These are phyloP conservation scores for Piaya cayana DNA, from an alignment of 2,113 vertebrate genomes.

Conservation along the genomic window DNA sequence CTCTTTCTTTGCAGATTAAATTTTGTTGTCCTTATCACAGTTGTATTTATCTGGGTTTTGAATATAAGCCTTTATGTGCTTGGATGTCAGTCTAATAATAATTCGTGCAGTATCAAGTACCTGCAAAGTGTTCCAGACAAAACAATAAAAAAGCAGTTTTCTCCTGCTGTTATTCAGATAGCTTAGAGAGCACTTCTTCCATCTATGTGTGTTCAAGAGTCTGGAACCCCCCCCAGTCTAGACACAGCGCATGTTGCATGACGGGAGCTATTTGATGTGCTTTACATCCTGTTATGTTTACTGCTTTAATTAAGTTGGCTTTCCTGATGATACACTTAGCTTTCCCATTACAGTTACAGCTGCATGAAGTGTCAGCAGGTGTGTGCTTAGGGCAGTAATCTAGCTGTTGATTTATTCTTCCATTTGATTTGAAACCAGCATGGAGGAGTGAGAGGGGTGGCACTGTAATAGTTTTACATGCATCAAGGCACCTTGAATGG, in stretches of 20 bases:
- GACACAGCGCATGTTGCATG: not conserved
- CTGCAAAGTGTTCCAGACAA: not conserved
- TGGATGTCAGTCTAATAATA: not conserved
- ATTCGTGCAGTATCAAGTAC: not conserved
- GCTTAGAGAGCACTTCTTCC: not conserved
- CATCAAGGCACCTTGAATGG: not conserved
- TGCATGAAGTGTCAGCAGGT: conserved; percentile 46
- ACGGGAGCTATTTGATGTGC: not conserved
- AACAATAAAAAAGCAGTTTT: not conserved
- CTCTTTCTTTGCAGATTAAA: not conserved
- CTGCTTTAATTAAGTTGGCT: conserved; percentile 48
- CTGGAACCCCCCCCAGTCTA: not conserved
- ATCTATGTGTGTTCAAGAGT: not conserved
- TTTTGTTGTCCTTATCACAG: not conserved
- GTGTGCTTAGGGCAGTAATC: not conserved
- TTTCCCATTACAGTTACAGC: conserved; percentile 23
- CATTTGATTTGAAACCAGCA: conserved; percentile 14
- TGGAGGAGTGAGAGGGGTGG: not conserved
- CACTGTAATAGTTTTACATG: not conserved
- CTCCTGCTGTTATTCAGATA: not conserved
- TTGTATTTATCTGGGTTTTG: not conserved
- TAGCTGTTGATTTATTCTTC: conserved; percentile 12
- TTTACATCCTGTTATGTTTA: conserved; percentile 13
- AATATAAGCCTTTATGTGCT: not conserved
- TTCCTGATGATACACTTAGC: not conserved